Evolutionary conservation across 2,888 invertebrate genomes (phyloP).

Genomic region (Spialia ferax): DNA sequence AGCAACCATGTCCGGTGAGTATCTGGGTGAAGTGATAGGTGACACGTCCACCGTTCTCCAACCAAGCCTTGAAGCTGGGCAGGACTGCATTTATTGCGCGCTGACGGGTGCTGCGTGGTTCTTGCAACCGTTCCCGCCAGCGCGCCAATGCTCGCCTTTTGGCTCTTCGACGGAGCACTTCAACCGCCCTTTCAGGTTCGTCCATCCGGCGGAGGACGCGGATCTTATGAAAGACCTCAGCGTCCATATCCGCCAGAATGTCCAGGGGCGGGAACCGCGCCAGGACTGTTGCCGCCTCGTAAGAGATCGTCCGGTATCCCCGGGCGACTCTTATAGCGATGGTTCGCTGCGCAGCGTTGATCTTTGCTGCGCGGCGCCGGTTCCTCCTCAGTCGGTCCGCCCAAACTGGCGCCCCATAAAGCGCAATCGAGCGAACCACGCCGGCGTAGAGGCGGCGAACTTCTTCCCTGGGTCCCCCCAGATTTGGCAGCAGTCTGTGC

Average conservation of each 20-base stretch:
- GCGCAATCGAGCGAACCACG: neutral
- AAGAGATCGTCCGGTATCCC: constrained; percentile 38
- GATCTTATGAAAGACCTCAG: constrained; percentile 17
- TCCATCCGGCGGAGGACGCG: constrained; percentile 11
- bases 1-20: constrained; percentile 10
- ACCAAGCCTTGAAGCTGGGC: neutral
- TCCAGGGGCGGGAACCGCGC: constrained; percentile 41
- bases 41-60: neutral
- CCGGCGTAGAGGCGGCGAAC: neutral
- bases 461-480: constrained; percentile 3
- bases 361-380: neutral
- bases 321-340: constrained; percentile 22
- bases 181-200: neutral
- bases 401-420: neutral
- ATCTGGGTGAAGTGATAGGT: neutral
- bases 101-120: neutral
- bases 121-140: neutral
- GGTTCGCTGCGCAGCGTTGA: constrained; percentile 9
- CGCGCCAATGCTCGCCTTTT: constrained; percentile 7
- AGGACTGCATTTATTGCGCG: neutral
- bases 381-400: neutral
- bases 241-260: constrained; percentile 42
- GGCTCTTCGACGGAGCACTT: constrained; percentile 10
- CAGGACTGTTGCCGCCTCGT: constrained; percentile 36
- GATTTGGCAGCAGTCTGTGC: constrained; percentile 15